Conservation (phyloP, 2,113 vertebrate species). For the Proteles cristata region DNA sequence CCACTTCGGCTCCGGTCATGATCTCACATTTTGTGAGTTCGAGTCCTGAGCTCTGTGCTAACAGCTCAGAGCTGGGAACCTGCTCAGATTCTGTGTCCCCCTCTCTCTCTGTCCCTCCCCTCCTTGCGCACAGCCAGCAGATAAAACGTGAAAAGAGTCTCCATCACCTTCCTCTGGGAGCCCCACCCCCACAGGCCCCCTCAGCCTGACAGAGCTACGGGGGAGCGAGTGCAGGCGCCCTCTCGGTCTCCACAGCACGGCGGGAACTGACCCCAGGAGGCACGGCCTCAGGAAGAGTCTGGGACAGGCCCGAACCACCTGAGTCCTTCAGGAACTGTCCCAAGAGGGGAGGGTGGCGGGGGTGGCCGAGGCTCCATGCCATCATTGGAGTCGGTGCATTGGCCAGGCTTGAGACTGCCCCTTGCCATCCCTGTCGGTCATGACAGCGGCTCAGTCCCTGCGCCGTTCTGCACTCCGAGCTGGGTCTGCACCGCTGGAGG, state of each 20-base stretch:
- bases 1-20: too few species aligned
- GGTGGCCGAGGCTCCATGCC: neutral
- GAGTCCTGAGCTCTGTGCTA: too few species aligned
- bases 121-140: too few species aligned
- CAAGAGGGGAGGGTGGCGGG: too few species aligned
- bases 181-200: too few species aligned
- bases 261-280: too few species aligned
- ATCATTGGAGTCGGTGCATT: neutral
- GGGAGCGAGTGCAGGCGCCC: accelerated
- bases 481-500: neutral
- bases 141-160: neutral
- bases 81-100: too few species aligned
- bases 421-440: neutral
- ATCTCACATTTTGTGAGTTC: too few species aligned
- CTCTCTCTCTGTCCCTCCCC: too few species aligned
- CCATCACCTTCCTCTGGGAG: neutral
- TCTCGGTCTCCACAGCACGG: neutral
- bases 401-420: neutral
- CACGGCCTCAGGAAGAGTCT: neutral
- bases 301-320: neutral
- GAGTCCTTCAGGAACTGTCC: neutral
- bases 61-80: too few species aligned
- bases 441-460: neutral
- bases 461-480: neutral
- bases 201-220: neutral